Evolutionary conservation across 2,888 invertebrate species (phyloP).

Genomic region (Volucella inanis): DNA sequence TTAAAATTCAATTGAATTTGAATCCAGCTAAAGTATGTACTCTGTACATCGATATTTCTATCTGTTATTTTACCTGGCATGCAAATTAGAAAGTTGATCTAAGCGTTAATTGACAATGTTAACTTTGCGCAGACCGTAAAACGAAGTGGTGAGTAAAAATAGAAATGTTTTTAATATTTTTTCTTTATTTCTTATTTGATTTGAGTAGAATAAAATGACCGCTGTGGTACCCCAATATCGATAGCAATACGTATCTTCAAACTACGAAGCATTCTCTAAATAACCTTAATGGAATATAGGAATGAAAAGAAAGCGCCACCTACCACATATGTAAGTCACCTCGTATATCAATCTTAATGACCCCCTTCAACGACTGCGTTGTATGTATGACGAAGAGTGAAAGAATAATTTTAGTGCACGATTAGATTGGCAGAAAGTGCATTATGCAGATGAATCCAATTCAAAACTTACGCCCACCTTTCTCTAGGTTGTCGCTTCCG

Average conservation of each 20-base stretch:
- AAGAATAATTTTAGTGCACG: slow-evolving; percentile 41
- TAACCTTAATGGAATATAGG: slow-evolving; percentile 50
- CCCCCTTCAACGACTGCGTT: slow-evolving; percentile 45
- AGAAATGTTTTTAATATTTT: slow-evolving; percentile 34
- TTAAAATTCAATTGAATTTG: not conserved
- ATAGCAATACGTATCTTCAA: slow-evolving; percentile 10
- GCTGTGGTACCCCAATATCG: too few species aligned
- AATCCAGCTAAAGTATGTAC: not conserved
- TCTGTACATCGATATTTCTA: not conserved
- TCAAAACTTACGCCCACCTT: slow-evolving; percentile 59
- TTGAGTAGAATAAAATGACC: slow-evolving; percentile 7
- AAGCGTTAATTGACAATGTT: slow-evolving; percentile 55
- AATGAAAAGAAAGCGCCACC: slow-evolving; percentile 68
- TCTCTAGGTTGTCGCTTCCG: slow-evolving; percentile 63
- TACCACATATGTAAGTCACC: slow-evolving; percentile 8
- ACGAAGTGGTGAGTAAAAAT: not conserved
- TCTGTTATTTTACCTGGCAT: slow-evolving; percentile 7
- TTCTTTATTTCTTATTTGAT: not conserved
- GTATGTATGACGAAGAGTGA: slow-evolving; percentile 18
- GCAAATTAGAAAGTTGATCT: slow-evolving; percentile 47
- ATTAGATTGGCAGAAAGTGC: slow-evolving; percentile 70
- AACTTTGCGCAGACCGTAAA: not conserved
- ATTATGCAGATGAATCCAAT: slow-evolving; percentile 68
- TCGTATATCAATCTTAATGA: slow-evolving; percentile 51
- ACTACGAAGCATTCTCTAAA: slow-evolving; percentile 48